Conservation (phyloP, 2,888 invertebrate genomes). For the Agelastica alni region DNA sequence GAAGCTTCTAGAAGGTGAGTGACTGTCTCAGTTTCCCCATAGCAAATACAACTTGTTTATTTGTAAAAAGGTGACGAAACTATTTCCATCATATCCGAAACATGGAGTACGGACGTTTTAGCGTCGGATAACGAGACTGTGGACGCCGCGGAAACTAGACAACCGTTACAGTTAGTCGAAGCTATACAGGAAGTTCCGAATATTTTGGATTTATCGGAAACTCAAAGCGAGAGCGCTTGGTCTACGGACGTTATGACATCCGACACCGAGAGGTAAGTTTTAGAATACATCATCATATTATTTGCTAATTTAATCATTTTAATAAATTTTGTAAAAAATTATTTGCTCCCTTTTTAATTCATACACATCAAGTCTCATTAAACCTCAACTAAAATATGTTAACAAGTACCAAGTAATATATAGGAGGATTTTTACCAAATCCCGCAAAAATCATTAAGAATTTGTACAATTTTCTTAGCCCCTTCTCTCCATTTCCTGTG, state of each 20-base stretch:
- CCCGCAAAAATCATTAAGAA: no score
- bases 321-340: not conserved
- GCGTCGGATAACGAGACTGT: conserved; percentile 96
- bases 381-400: no score
- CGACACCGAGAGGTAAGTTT: conserved; percentile 77
- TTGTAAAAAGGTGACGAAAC: conserved; percentile 91
- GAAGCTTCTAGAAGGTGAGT: conserved; percentile 62
- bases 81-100: conserved; percentile 95
- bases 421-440: no score
- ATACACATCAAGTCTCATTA: no score
- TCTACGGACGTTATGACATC: conserved; percentile 94
- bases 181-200: conserved; percentile 53
- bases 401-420: no score
- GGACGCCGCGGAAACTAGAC: conserved; percentile 64
- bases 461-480: no score
- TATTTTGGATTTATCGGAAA: conserved; percentile 80
- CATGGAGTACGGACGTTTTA: conserved; percentile 98
- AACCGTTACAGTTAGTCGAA: conserved; percentile 51
- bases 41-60: no score
- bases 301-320: no score
- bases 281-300: no score
- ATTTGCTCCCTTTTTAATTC: no score
- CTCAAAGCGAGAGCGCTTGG: conserved; percentile 96
- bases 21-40: no score
- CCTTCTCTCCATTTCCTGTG: no score